Percentiles rank a stretch among this genome's conserved stretches.
These are phyloP conservation scores for Bathybates hornii DNA, from an alignment of 2,113 vertebrate species.

Conservation along the genomic window DNA sequence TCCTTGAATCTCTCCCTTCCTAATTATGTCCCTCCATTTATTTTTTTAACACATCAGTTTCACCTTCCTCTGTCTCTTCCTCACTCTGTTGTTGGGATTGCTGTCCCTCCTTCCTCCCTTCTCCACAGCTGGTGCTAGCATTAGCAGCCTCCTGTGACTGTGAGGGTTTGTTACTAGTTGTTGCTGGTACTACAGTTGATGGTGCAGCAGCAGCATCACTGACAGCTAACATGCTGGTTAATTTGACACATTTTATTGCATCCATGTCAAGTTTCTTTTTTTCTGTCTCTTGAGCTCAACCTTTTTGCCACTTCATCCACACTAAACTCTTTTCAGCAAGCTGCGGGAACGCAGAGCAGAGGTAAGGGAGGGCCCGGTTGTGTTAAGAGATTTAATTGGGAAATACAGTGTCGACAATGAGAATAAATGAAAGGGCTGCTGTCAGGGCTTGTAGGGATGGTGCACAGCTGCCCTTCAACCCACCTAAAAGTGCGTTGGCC, in stretches of 20 bases:
- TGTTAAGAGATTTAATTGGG: background rate
- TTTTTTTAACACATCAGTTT: background rate
- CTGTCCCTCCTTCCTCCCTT: rapidly evolving
- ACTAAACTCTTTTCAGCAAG: background rate
- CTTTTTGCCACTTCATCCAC: background rate
- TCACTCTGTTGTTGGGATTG: background rate
- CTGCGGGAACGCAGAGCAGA: background rate
- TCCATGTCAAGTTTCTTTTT: background rate
- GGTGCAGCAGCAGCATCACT: background rate
- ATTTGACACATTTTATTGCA: background rate
- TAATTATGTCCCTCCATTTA: background rate
- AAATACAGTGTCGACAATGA: background rate
- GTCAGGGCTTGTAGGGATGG: background rate
- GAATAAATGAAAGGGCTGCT: background rate
- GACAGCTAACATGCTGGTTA: background rate
- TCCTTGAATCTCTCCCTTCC: background rate
- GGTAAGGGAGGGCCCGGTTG: background rate
- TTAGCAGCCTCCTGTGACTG: background rate
- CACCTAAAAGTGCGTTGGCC: background rate
- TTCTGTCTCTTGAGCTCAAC: background rate
- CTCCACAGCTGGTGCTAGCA: background rate
- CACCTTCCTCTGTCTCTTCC: background rate
- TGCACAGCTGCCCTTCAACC: background rate
- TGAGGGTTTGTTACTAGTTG: background rate
- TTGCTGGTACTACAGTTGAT: rapidly evolving